These are phyloP conservation scores for Trachemys scripta DNA, from an alignment of 2,113 vertebrate species.

Conservation along the genomic window DNA sequence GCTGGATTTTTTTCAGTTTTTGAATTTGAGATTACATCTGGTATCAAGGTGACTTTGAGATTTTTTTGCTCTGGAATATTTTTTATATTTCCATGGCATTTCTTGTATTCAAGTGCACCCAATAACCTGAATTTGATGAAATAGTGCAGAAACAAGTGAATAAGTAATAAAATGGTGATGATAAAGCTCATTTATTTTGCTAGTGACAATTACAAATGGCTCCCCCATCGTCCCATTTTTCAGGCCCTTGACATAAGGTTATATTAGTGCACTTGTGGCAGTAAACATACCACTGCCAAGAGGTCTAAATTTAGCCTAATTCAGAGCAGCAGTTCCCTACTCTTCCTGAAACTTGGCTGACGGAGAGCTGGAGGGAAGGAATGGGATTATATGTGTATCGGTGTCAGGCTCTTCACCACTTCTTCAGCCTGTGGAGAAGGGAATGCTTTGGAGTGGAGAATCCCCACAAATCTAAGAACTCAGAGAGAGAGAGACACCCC, in stretches of 20 bases:
- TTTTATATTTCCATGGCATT: not conserved
- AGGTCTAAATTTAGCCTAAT: not conserved
- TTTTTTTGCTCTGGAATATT: not conserved
- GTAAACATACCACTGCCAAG: not conserved
- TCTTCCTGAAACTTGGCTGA: not conserved
- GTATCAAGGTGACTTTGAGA: not conserved
- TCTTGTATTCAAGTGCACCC: not conserved
- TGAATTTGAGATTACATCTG: not conserved
- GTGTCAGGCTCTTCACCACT: not conserved
- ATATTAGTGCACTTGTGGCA: not conserved
- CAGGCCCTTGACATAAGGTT: not conserved
- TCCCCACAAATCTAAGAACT: not conserved
- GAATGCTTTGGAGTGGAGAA: not conserved
- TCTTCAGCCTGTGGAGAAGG: not conserved
- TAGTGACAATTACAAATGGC: not conserved
- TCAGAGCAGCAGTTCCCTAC: not conserved
- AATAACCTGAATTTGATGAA: not conserved
- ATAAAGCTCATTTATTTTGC: not conserved
- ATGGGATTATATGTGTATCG: not conserved
- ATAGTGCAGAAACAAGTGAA: not conserved
- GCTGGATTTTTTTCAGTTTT: not conserved
- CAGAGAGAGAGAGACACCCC: not conserved
- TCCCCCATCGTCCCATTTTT: not conserved
- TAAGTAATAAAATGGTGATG: not conserved
- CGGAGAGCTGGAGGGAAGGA: not conserved